Conservation (phyloP, 2,888 invertebrate species). For the Epinotia bilunana region DNA sequence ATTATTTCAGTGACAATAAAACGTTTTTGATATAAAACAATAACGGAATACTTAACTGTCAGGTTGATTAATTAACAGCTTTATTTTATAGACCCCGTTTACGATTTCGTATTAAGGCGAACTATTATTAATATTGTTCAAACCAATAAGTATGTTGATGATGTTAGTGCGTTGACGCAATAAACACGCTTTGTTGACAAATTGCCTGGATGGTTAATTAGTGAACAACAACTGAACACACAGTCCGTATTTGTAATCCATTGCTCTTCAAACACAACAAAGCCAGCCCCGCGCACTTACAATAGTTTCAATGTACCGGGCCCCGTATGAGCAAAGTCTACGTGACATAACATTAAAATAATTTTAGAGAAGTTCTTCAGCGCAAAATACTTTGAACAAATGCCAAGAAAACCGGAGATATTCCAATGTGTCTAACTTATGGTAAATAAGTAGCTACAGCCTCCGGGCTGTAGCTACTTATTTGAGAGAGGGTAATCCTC, state of each 20-base stretch:
- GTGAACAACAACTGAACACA: constrained; percentile 32
- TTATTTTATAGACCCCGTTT: neutral
- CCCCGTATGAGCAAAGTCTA: constrained; percentile 37
- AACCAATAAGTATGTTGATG: constrained; percentile 12
- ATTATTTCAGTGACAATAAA: neutral
- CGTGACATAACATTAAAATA: constrained; percentile 63
- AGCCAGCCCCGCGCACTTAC: neutral
- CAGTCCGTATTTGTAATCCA: constrained; percentile 12
- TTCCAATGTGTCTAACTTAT: constrained; percentile 52
- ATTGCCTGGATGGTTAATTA: constrained; percentile 30
- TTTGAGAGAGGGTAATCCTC: constrained; percentile 9
- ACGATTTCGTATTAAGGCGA: constrained; percentile 13
- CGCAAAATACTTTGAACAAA: constrained; percentile 73
- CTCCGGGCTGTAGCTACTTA: too few species aligned
- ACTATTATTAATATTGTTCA: constrained; percentile 13
- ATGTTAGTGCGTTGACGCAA: constrained; percentile 4
- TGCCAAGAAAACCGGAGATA: constrained; percentile 66
- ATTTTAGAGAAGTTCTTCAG: constrained; percentile 65
- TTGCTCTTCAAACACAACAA: neutral
- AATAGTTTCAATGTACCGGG: constrained; percentile 20
- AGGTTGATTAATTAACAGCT: constrained; percentile 5
- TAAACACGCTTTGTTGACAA: constrained; percentile 30
- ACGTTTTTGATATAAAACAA: neutral
- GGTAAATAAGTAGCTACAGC: constrained; percentile 46
- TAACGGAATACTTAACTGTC: constrained; percentile 4